Evolutionary conservation across 2,113 vertebrate species (phyloP).

Genomic region (Acinonyx jubatus): DNA sequence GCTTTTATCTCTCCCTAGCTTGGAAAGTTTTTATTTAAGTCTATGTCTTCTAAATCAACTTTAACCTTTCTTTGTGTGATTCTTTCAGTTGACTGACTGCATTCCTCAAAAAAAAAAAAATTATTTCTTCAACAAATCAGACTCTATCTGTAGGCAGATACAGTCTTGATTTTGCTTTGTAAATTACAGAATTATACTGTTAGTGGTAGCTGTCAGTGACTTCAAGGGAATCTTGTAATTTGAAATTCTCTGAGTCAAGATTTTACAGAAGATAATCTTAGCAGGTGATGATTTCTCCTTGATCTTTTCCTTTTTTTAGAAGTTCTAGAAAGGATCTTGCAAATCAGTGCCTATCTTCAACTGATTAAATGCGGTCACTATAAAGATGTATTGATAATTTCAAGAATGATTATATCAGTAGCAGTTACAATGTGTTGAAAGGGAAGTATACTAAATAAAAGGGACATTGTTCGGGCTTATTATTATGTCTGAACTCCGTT

Average conservation of each 20-base stretch:
- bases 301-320: not conserved
- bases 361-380: not conserved
- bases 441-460: not conserved
- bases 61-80: not conserved
- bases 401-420: not conserved
- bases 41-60: not conserved
- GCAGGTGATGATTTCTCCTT: not conserved
- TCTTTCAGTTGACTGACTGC: not conserved
- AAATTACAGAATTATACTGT: not conserved
- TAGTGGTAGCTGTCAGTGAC: not conserved
- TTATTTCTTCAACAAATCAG: not conserved
- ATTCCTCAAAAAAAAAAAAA: conserved; percentile 15
- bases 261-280: not conserved
- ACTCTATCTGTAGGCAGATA: not conserved
- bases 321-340: not conserved
- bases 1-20: not conserved
- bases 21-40: not conserved
- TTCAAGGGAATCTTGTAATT: conserved; percentile 22
- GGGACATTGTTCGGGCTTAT: not conserved
- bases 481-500: not conserved
- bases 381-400: not conserved
- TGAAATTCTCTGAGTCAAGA: not conserved
- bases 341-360: not conserved
- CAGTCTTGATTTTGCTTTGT: conserved; percentile 3
- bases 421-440: not conserved